Evolutionary conservation across 2,113 vertebrate genomes (phyloP).

Genomic region (Desmodus rotundus): DNA sequence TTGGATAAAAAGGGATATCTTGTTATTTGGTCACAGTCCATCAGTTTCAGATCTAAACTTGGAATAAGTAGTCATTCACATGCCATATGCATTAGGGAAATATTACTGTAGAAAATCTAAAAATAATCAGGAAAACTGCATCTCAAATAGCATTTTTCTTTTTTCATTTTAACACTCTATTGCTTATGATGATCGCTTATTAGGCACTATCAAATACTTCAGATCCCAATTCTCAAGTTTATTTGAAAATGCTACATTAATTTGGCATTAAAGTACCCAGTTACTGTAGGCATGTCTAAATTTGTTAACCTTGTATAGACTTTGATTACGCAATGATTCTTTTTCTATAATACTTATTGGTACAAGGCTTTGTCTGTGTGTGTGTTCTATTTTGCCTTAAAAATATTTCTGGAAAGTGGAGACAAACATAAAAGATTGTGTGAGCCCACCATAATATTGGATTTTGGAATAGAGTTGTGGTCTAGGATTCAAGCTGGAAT

Average conservation of each 20-base stretch:
- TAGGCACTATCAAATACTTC: slow-evolving; percentile 78
- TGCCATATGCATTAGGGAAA: slow-evolving; percentile 65
- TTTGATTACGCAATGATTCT: slow-evolving; percentile 58
- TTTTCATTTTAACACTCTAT: slow-evolving; percentile 76
- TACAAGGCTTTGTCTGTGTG: slow-evolving; percentile 43
- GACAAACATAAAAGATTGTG: slow-evolving; percentile 42
- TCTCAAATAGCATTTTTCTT: slow-evolving; percentile 70
- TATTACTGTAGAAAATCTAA: slow-evolving; percentile 72
- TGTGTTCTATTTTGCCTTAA: slow-evolving; percentile 41
- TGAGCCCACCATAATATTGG: neutral
- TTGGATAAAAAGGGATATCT: slow-evolving; percentile 66
- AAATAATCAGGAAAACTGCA: slow-evolving; percentile 76
- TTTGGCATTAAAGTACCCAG: slow-evolving; percentile 63
- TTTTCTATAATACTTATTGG: slow-evolving; percentile 48
- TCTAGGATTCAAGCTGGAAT: neutral
- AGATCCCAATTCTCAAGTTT: slow-evolving; percentile 75
- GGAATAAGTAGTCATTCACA: slow-evolving; percentile 64
- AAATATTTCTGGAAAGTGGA: slow-evolving; percentile 29
- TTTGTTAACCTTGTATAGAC: slow-evolving; percentile 69
- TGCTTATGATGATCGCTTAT: slow-evolving; percentile 78
- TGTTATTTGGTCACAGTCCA: slow-evolving; percentile 71
- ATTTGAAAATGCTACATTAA: slow-evolving; percentile 71
- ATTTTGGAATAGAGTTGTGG: neutral
- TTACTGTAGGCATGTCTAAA: slow-evolving; percentile 47
- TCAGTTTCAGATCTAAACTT: slow-evolving; percentile 71